Base-by-base conservation (phyloP, 1,140 invertebrate genomes). In the Drosophila guanche region DNA sequence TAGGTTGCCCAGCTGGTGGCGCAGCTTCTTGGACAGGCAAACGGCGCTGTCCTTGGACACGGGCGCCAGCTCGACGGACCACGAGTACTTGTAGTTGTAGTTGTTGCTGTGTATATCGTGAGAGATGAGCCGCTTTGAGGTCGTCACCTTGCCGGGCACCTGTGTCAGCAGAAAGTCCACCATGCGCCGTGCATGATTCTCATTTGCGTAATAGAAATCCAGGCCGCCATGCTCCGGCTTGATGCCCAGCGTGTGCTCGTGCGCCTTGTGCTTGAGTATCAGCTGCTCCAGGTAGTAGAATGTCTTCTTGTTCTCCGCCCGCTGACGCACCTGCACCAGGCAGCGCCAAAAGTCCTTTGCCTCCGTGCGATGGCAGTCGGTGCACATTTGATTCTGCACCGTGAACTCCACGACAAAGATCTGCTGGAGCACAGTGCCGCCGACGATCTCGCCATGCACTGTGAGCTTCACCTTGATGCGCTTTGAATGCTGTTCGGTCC, bases 401-500 rank as follows among this genome's bases (percentile, higher is more conserved):
- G 94, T 94, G 91, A 95, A 99, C 91, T 99, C 99, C 20, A 99
- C 98, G 51, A 99, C 93, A 91, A 99, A 99, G 2, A 96, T 94
- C 92, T 99, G 97, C 83, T 99, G 95, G 1, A 98, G 91, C 42
- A 97, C 93, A n/a, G 96, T 94, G 61, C 95, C 96, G 46, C 95
- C 95, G 76, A 96, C 92, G 3, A 97, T 96, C 94, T 99, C 98
- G 68, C 96, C 98, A 91, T 99, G 98, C n/a, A 99, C 95, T 3
- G 97, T 98, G 51, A 99, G 90, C 93, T 99, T 99, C 0, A 99
- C 95, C 93, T 99, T 99, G 25, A 99, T 95, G 65, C 99, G 94
- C 92, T 98, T 98, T 0, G 98, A 99, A 94, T 99, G 99, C 58
- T 99, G 98, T 90, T 99, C 99, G 33, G 99, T 99, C 98, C 99